Base-by-base conservation (phyloP, 2,797 vertebrate species). In the Alfaro cultratus region DNA sequence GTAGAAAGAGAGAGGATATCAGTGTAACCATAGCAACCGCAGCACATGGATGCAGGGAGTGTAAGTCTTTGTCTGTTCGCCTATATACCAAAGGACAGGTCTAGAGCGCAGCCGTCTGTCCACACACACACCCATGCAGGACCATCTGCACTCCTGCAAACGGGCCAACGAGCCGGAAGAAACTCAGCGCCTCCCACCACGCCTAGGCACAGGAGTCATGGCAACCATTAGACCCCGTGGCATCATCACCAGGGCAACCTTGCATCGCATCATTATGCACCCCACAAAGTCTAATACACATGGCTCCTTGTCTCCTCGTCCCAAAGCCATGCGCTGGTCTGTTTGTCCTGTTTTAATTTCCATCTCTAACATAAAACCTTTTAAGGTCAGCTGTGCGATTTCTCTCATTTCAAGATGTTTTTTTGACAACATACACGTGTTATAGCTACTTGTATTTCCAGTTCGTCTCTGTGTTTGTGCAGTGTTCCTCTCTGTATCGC, bases 61-160 rank as follows among this genome's bases (percentile, higher is more conserved):
- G 45, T 23, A 15, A 80, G 85, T 74, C 92, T 95, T 94, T 92
- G 93, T 95, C 89, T 93, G 74, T 57, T 75, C 31, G 75, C 31
- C 73, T 5, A 2, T 86, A 79, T 78, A 87, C 26, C 82, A 74
- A 87, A 85, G 78, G 76, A 91, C 89, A 92, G 80, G 84, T 86
- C 77, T 88, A 86, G 68, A 89, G 85, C 78, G 10, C 34, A 21
- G 86, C 91, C 89, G 92, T 91, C 88, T 90, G 83, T 77, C 73
- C 31, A 49, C 75, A 67, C 60, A 23, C 79, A 55, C 45, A 82
- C 72, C 74, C 74, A 88, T 60, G 85, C 74, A 49, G 71, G 76
- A 83, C 94, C 94, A 94, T 95, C 94, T 95, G 95, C 80, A 91
- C 87, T 84, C 88, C 86, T 86, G 85, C 89, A 88, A 83, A 79